phyloP scores from a whole-genome alignment of 2,113 vertebrate genomes.

The Danionella cerebrum region DNA sequence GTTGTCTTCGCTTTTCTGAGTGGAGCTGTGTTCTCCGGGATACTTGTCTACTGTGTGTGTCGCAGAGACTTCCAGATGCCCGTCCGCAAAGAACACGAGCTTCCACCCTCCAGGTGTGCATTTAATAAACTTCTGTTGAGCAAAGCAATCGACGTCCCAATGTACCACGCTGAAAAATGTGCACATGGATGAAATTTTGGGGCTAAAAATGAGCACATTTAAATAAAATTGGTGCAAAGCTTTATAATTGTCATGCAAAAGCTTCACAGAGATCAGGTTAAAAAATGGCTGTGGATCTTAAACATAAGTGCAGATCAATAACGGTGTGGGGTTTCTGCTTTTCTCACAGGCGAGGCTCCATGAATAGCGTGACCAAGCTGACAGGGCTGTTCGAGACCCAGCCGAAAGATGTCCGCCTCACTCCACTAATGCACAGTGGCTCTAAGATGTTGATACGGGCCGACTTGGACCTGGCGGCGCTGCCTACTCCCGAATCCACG shows the following conservation, averaged over 20 bases:
- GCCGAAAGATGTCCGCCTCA: slow-evolving; percentile 88
- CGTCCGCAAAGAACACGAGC: slow-evolving; percentile 85
- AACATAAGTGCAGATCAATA: no score
- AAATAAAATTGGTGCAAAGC: no score
- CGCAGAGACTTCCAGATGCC: slow-evolving; percentile 75
- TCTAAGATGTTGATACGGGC: slow-evolving; percentile 91
- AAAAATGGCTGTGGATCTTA: no score
- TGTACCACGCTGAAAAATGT: no score
- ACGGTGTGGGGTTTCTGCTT: no score
- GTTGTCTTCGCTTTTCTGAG: slow-evolving; percentile 95
- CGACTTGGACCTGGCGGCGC: slow-evolving; percentile 83
- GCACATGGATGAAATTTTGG: no score
- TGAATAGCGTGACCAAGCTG: slow-evolving; percentile 96
- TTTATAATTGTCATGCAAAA: no score
- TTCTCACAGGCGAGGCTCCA: slow-evolving; percentile 87
- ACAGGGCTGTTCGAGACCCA: slow-evolving; percentile 89
- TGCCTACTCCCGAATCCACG: slow-evolving; percentile 93
- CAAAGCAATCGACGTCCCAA: no score
- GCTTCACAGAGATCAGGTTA: no score
- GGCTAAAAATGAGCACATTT: no score
- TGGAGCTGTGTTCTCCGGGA: slow-evolving; percentile 93
- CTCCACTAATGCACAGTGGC: slow-evolving; percentile 89
- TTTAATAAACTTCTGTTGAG: no score
- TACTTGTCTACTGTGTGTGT: slow-evolving; percentile 92
- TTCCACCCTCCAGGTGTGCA: slow-evolving; percentile 74